Conservation (phyloP, 2,888 invertebrate genomes). For the Incurvaria masculella region DNA sequence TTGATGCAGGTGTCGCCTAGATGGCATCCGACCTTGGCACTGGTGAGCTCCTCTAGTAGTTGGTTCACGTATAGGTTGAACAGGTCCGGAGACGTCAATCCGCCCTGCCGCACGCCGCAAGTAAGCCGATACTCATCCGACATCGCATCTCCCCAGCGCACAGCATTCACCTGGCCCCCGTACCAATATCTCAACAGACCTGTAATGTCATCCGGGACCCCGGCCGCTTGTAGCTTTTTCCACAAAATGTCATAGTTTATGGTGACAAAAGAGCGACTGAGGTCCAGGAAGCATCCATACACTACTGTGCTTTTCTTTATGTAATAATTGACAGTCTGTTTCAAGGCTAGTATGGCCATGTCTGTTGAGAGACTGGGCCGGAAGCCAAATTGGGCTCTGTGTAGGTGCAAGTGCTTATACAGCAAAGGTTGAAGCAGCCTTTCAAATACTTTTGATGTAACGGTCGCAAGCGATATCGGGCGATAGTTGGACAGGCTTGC, state of each 20-base stretch:
- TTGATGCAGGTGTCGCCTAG: conserved; percentile 8
- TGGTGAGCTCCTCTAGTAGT: conserved; percentile 5
- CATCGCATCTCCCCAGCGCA: conserved; percentile 1
- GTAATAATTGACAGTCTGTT: conserved; percentile 10
- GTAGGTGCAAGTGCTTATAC: conserved; percentile 2
- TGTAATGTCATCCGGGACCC: conserved; percentile 10
- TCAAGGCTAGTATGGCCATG: conserved; percentile 13
- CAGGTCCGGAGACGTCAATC: conserved; percentile 4
- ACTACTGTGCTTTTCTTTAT: background rate
- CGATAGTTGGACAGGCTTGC: conserved; percentile 1
- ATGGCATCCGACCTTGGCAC: conserved; percentile 4
- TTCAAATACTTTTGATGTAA: conserved; percentile 4
- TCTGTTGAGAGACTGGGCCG: conserved; percentile 15
- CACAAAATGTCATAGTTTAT: conserved; percentile 15
- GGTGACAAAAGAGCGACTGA: conserved; percentile 14
- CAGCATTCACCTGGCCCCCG: background rate
- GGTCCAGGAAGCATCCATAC: conserved; percentile 14
- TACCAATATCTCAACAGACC: conserved; percentile 4
- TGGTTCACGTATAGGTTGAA: conserved; percentile 7
- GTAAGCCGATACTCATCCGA: conserved; percentile 1
- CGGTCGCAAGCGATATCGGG: conserved; percentile 4
- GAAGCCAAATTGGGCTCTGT: conserved; percentile 17
- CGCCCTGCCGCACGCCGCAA: conserved; percentile 1
- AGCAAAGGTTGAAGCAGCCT: conserved; percentile 7
- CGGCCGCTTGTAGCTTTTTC: conserved; percentile 10